Base-by-base conservation (phyloP, 1,140 invertebrate genomes). In the Bicyclus anynana region DNA sequence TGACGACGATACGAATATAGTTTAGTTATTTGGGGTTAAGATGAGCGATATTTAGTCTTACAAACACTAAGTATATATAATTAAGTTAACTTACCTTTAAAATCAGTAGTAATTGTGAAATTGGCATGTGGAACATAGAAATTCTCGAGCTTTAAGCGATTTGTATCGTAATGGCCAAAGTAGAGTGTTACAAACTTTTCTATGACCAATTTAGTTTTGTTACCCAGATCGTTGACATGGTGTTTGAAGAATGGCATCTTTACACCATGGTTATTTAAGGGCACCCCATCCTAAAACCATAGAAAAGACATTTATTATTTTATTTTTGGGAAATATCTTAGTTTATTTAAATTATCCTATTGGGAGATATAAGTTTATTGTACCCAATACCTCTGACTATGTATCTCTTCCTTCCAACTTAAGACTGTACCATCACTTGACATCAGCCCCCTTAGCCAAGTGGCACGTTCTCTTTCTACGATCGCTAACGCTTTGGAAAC, bases 101-200 rank as follows among this genome's bases (percentile, higher is more conserved):
- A 67, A 52, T 71, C 40, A 2, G 66, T 67, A 7, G 58, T 52
- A 6, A 85, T 37, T 6, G 72, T 71, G 6, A 77, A 49, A 10
- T 40, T 47, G 5, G 69, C 72, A 18, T 57, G 46, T 2, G 21
- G 6, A 40, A 71, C 65, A 50, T 86, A 86, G 51, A 84, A 80
- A n/a, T 35, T 26, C 0, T 42, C 29, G 14, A 84, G 53, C 47
- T 65, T 79, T 2, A 20, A 40, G 0, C 62, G 51, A 5, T n/a
- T n/a, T 5, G 46, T 42, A 38, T 84, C 81, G 20, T 74, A 86
- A 53, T 74, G 62, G 10, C 73, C 46, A 51, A 83, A 86, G 42
- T 81, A 86, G 13, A 80, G 40, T 0, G 67, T 69, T 1, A 86
- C 49, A 50, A 86, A 86, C 29, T 80, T 75, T 27, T 84, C 80